Conservation (phyloP, 2,113 vertebrate genomes). For the Dasyurus viverrinus region DNA sequence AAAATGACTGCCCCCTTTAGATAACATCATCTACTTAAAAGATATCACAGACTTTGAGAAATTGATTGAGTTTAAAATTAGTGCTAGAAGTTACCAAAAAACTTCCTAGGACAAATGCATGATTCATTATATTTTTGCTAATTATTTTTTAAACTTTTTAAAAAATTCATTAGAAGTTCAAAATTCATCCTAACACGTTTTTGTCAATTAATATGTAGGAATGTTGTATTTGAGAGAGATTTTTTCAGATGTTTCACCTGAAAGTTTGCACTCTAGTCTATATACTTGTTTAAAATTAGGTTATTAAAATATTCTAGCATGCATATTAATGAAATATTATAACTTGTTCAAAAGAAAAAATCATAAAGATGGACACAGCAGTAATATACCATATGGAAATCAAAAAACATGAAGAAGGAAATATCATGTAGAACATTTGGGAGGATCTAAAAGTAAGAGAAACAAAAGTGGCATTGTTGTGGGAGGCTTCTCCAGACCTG, state of each 20-base stretch:
- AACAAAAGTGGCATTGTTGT: background rate
- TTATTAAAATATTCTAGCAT: slow-evolving; percentile 24
- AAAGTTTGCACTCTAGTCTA: background rate
- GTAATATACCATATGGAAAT: slow-evolving; percentile 18
- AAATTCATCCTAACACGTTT: background rate
- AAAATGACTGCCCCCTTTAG: background rate
- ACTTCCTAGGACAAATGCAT: background rate
- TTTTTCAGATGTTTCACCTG: background rate
- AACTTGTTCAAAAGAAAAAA: slow-evolving; percentile 12
- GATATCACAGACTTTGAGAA: background rate
- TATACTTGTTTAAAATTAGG: slow-evolving; percentile 19
- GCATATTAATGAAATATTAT: slow-evolving; percentile 3
- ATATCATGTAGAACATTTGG: background rate
- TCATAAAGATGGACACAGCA: background rate
- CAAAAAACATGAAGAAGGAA: background rate
- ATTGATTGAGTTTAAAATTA: background rate
- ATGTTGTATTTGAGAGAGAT: background rate
- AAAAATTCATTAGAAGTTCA: background rate
- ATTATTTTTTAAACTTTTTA: background rate
- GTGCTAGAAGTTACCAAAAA: background rate
- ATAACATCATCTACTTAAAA: background rate
- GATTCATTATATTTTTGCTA: background rate
- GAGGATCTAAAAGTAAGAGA: background rate
- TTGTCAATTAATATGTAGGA: background rate
- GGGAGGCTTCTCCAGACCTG: background rate